Conservation (phyloP, 2,113 vertebrate genomes). For the Charina bottae region DNA sequence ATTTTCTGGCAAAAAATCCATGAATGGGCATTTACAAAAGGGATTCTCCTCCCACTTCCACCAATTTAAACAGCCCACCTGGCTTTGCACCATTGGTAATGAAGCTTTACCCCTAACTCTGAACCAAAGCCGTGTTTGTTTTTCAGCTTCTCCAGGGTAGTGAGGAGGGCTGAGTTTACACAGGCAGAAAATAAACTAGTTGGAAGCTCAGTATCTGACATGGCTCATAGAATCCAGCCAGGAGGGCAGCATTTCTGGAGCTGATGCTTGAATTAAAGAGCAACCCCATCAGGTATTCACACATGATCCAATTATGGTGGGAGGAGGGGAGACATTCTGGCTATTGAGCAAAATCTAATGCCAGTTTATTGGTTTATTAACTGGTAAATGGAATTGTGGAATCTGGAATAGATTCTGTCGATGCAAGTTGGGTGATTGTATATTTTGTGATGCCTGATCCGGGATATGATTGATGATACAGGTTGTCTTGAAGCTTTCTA, state of each 20-base stretch:
- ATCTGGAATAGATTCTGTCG: not conserved
- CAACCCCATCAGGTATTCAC: not conserved
- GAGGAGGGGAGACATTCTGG: not conserved
- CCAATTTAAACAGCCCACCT: not conserved
- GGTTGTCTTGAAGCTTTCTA: not conserved
- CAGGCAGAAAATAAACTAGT: conserved; percentile 1
- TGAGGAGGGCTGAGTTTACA: conserved; percentile 11
- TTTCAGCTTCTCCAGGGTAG: not conserved
- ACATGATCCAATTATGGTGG: not conserved
- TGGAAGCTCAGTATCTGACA: conserved; percentile 11
- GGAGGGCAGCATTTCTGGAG: conserved; percentile 6
- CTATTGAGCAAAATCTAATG: not conserved
- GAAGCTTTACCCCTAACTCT: conserved; percentile 6
- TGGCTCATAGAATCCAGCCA: not conserved
- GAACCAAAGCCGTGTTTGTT: conserved; percentile 18
- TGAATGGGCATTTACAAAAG: conserved; percentile 5
- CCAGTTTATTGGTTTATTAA: not conserved
- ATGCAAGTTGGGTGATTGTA: not conserved
- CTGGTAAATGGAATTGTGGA: not conserved
- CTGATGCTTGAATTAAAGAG: not conserved
- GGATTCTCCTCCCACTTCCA: not conserved
- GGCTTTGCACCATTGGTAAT: not conserved
- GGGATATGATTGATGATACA: not conserved
- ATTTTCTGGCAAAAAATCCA: not conserved
- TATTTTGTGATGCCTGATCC: not conserved